Evolutionary conservation across 1,140 invertebrate genomes (phyloP), one percentile per base, ranked within the genome.

Genomic region (Anagrus nilaparvatae): DNA sequence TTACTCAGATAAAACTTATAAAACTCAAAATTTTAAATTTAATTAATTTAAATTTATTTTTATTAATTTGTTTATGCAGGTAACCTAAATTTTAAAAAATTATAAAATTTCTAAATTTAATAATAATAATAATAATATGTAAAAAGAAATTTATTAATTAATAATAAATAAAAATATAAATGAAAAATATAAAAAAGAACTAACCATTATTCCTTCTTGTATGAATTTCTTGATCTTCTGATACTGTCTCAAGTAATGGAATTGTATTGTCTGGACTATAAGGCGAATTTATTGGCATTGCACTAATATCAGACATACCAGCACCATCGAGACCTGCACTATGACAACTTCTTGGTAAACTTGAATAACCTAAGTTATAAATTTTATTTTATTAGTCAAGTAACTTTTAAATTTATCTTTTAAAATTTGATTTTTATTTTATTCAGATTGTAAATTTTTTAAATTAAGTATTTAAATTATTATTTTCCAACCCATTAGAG

Each of bases 311-410:
- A 27, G 59, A 53, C 63, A 68, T 68, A 35, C 65, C 33, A 74
- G 81, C 53, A 73, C 83, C 48, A 77, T 68, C 65, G 2, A 68
- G 51, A 16, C 65, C 65, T 16, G 64, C 60, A 20, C 63, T 67
- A 63, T 87, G 82, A 54, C 83, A 85, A 30, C 83, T 85, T 44
- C 85, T 71, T 17, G 84, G 83, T 51, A 88, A 72, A 65, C 81
- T 87, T 61, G 81, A 85, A 60, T 87, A 87, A 43, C 83, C 84
- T 84, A 55, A n/a, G n/a, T 50, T n/a, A n/a, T n/a, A n/a, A n/a
- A n/a, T n/a, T n/a, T n/a, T 7, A 25, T 25, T 25, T 12, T 25
- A 6, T 25, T 7, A 12, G 24, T 7, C 6, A 25, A 25, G 24
- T 7, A 25, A 25, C 12, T 12, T 25, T 25, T 12, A 25, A 12